Percentiles rank a stretch among this genome's conserved stretches.
Evolutionary conservation across 2,113 vertebrate species (phyloP).

Genomic region (Caloenas nicobarica): DNA sequence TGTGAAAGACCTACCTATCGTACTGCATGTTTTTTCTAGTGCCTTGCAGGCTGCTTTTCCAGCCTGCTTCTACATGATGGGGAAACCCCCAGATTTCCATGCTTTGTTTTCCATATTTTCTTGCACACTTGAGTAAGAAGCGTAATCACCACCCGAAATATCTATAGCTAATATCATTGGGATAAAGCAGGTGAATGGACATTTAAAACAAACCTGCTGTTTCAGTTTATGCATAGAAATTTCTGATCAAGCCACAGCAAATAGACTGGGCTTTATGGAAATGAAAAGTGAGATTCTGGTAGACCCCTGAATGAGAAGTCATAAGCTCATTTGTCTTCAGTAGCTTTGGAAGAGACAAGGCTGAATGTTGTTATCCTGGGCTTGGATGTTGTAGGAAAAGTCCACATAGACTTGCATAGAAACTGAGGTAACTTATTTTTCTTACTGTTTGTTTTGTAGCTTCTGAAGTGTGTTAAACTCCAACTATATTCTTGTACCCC

Average conservation of each 20-base stretch:
- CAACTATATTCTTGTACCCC: neutral
- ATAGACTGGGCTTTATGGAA: neutral
- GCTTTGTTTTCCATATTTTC: neutral
- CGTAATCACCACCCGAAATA: neutral
- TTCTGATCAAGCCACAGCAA: neutral
- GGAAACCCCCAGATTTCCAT: neutral
- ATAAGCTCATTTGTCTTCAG: neutral
- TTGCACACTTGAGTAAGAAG: neutral
- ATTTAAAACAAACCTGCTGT: neutral
- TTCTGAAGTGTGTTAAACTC: neutral
- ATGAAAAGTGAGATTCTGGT: neutral
- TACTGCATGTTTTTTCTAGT: neutral
- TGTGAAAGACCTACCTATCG: neutral
- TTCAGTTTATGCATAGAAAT: neutral
- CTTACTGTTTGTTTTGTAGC: neutral
- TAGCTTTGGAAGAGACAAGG: slow-evolving; percentile 1
- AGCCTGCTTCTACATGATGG: neutral
- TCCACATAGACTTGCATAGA: neutral
- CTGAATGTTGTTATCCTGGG: neutral
- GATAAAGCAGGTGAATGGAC: neutral
- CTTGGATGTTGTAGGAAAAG: neutral
- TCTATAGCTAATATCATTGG: neutral
- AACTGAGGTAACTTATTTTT: neutral
- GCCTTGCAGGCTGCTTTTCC: neutral
- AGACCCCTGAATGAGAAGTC: neutral